phyloP scores from a whole-genome alignment of 23 tunicate genomes.

The Botrylloides violaceus region DNA sequence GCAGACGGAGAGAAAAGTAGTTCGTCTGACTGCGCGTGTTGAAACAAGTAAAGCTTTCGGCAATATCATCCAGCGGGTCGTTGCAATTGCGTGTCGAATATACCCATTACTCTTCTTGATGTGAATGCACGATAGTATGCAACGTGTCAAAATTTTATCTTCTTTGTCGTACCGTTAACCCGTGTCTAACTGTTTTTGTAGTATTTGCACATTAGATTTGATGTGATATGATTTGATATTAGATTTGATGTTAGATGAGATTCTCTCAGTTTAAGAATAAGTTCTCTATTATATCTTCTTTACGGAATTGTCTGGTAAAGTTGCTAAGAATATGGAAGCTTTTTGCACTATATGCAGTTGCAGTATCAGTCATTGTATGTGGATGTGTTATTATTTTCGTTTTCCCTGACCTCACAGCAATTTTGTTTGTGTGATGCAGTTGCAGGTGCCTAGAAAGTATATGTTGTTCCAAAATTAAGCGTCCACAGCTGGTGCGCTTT shows the following conservation, averaged over 20 bases:
- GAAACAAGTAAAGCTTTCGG: neutral
- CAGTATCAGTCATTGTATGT: too few relatives aligned
- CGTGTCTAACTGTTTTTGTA: neutral
- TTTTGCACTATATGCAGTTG: too few relatives aligned
- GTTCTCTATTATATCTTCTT: too few relatives aligned
- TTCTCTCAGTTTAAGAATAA: too few relatives aligned
- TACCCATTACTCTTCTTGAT: neutral
- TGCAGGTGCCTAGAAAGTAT: neutral
- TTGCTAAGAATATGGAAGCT: too few relatives aligned
- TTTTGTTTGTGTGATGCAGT: neutral
- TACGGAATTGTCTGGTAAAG: too few relatives aligned
- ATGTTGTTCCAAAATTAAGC: neutral
- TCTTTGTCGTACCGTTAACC: neutral
- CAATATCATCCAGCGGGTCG: neutral
- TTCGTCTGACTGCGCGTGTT: slow-evolving; percentile 52
- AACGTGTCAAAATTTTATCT: neutral
- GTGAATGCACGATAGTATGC: neutral
- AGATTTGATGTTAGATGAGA: too few relatives aligned
- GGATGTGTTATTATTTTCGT: too few relatives aligned
- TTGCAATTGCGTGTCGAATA: slow-evolving; percentile 2
- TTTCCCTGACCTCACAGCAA: neutral
- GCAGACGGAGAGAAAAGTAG: neutral
- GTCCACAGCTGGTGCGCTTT: neutral
- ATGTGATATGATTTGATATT: too few relatives aligned
- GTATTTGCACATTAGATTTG: neutral